Evolutionary conservation across 2,797 vertebrate genomes (phyloP), one percentile per base, ranked within the genome.

Genomic region (Margarornis squamiger): DNA sequence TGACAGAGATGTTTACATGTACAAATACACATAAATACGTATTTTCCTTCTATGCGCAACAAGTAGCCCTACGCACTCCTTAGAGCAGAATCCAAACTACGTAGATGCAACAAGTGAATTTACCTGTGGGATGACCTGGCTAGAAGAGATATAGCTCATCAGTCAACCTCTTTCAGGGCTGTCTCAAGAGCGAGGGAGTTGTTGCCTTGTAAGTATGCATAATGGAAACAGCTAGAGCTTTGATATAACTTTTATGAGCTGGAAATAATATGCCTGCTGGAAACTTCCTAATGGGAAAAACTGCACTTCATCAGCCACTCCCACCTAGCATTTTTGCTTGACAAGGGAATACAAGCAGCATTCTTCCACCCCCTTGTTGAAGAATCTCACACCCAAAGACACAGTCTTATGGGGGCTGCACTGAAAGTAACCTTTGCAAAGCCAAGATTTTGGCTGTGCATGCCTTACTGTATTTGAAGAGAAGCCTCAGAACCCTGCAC

Each of bases 301-400:
- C 1, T 62, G 72, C 49, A 39, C 63, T 55, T 71, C 65, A 51
- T 23, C 43, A 66, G 68, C 68, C 86, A 93, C 86, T 63, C 84
- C 75, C 72, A 92, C 58, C 36, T 7, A 68, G 58, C 46, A 49
- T 63, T 94, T 87, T 38, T 67, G 23, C 54, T 77, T 67, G 46
- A 51, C 41, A 89, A 81, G 22, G 91, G 78, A 92, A 83, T 46
- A 86, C n/a, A 45, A 82, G 84, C 54, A 78, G 72, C 76, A 75
- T 89, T 78, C 55, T 93, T 92, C 75, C 61, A 90, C 78, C 62
- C n/a, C 51, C 85, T 75, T 66, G 54, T 2, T 80, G 79, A 94
- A 94, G 54, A 94, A 96, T 93, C 75, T 92, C 57, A 62, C 38
- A 62, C 54, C 14, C 88, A 45, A 38, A 4, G 4, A 86, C 34